A percentile compares a stretch with the other conserved stretches of the same genome.
These are phyloP conservation scores for Ectobius pallidus DNA, from an alignment of 2,888 invertebrate species.

Conservation along the genomic window DNA sequence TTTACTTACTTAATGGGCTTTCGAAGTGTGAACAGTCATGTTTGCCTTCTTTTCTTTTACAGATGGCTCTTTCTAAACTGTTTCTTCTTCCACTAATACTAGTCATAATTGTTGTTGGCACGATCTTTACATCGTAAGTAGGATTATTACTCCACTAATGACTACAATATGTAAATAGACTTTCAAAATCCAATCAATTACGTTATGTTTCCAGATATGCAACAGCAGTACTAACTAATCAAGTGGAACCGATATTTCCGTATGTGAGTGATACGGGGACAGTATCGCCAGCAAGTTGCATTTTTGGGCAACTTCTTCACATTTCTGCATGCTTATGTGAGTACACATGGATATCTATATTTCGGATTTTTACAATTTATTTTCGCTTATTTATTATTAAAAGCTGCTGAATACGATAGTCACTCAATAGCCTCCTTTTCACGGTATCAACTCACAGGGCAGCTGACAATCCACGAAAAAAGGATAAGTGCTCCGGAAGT, in stretches of 20 bases:
- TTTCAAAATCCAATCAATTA: neutral
- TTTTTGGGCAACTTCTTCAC: conserved; percentile 74
- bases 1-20: no score
- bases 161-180: neutral
- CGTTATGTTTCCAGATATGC: conserved; percentile 61
- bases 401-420: no score
- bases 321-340: conserved; percentile 60
- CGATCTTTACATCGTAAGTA: conserved; percentile 6
- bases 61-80: neutral
- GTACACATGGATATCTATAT: no score
- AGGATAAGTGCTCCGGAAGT: no score
- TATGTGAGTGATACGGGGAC: conserved; percentile 79
- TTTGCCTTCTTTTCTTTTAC: no score
- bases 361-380: no score
- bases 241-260: conserved; percentile 70
- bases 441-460: no score
- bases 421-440: no score
- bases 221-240: conserved; percentile 66
- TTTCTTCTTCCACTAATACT: neutral
- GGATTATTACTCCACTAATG: neutral
- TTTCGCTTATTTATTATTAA: no score
- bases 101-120: neutral
- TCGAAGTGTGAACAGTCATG: no score
- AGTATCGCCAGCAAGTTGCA: conserved; percentile 76
- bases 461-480: no score